phyloP scores from a whole-genome alignment of 1,140 invertebrate species.

The Eueides isabella region DNA sequence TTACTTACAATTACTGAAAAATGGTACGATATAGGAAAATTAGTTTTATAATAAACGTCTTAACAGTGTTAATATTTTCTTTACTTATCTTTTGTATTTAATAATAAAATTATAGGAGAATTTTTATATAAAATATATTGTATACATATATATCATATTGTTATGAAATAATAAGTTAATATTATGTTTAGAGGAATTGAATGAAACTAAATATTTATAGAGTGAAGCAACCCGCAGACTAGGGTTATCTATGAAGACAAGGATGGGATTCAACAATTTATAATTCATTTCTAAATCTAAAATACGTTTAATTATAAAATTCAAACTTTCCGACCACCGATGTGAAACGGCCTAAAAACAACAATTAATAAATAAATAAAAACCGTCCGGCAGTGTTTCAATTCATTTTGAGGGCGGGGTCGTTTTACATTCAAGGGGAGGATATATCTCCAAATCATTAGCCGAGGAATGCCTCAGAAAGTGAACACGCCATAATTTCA shows the following conservation, averaged over 20 bases:
- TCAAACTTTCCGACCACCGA: conserved; percentile 51
- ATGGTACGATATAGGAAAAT: neutral
- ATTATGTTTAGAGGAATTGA: too few relatives aligned
- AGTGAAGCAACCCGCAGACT: too few relatives aligned
- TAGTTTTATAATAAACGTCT: neutral
- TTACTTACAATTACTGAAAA: neutral
- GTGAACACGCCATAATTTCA: conserved; percentile 68
- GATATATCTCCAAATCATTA: conserved; percentile 78
- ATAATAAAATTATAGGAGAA: neutral
- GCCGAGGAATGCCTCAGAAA: conserved; percentile 72
- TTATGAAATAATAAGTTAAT: too few relatives aligned
- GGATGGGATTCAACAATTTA: neutral
- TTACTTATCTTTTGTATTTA: neutral
- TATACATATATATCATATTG: too few relatives aligned
- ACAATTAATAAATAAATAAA: conserved; percentile 76
- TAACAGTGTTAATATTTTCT: neutral
- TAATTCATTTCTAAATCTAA: conserved; percentile 32
- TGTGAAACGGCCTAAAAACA: conserved; percentile 60
- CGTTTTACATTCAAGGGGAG: conserved; percentile 80
- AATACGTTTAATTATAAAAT: conserved; percentile 30
- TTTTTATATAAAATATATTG: too few relatives aligned
- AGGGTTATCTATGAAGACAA: conserved; percentile 2
- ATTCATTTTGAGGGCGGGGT: conserved; percentile 76
- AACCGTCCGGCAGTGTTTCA: conserved; percentile 70
- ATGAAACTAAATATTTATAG: too few relatives aligned